Base-by-base conservation (phyloP, 2,113 vertebrate genomes). In the Pterocles gutturalis region DNA sequence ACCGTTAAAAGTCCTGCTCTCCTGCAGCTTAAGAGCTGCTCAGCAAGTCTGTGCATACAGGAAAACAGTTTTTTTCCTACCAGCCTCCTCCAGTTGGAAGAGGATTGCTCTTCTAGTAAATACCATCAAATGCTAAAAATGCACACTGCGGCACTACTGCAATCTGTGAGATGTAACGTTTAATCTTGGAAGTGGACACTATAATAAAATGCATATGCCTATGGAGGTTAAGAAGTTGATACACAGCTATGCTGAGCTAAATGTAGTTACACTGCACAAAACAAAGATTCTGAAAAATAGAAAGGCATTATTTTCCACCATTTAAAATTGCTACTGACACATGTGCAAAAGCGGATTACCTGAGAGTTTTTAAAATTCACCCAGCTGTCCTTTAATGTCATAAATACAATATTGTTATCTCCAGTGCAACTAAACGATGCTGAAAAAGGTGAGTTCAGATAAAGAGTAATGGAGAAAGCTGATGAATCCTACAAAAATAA, bases 161-260 rank as follows among this genome's bases (percentile, higher is more conserved):
- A 58, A 17, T 12, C 24, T 1, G 1, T 3, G 7, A 75, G 49
- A 71, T 0, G 0, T 33, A 77, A 41, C 53, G 15, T 36, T 69
- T 66, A 13, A 54, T 14, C 46, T 48, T 8, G 46, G 15, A 58
- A 69, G 46, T 51, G n/a, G 38, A 57, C 77, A 41, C 43, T 46
- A 45, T 11, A 36, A 25, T 24, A 58, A 62, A 77, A 73, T 5
- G 3, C 46, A 28, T 1, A 2, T 17, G 54, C 29, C 62, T 14
- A 20, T 11, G 31, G 26, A 41, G 49, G 36, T 19, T 53, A 58
- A 41, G 24, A 55, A 69, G 25, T 12, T 46, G 83, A 34, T 13
- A 34, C 0, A 3, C 12, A 58, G 24, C 28, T 49, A 24, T 46
- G 24, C 41, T 13, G 70, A 79, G 13, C 36, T 24, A 33, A 82